Conservation (phyloP, 2,888 invertebrate genomes). For the Xanthostigma xanthostigma region DNA sequence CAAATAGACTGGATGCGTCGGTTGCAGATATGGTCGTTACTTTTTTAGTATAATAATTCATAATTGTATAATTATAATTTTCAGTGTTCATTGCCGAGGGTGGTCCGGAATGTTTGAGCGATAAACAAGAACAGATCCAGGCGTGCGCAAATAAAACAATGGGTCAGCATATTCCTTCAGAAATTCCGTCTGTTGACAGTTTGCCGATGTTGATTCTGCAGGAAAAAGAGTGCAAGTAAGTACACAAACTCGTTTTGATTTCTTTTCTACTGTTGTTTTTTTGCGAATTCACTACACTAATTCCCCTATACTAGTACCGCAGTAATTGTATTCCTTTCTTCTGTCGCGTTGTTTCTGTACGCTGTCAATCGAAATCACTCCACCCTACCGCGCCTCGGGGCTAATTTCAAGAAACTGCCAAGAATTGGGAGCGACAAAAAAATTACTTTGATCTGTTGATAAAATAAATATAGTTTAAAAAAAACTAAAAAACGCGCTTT, state of each 20-base stretch:
- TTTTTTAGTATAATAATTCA: not conserved
- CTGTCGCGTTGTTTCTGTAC: too few species aligned
- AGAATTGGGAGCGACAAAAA: too few species aligned
- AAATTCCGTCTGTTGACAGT: slow-evolving; percentile 26
- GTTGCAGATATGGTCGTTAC: not conserved
- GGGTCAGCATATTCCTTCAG: slow-evolving; percentile 31
- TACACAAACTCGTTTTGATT: slow-evolving; percentile 10
- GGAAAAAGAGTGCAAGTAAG: slow-evolving; percentile 37
- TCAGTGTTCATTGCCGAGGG: slow-evolving; percentile 66
- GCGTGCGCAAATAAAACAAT: slow-evolving; percentile 49
- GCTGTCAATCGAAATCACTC: too few species aligned
- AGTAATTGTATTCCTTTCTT: too few species aligned
- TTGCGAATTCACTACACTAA: not conserved
- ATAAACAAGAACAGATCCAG: slow-evolving; percentile 42
- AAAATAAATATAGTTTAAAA: too few species aligned
- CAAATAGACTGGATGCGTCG: not conserved
- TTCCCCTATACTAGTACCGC: too few species aligned
- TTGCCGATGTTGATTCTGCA: slow-evolving; percentile 46
- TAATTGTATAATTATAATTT: slow-evolving; percentile 23
- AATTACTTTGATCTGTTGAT: too few species aligned
- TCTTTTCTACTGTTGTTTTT: slow-evolving; percentile 1
- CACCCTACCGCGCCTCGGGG: too few species aligned
- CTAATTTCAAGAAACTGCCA: too few species aligned
- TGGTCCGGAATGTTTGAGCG: slow-evolving; percentile 58
- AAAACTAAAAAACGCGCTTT: too few species aligned